Conservation (phyloP, 37 sponge, comb jelly and placozoan species). For the Halisarca cf. caerulea region DNA sequence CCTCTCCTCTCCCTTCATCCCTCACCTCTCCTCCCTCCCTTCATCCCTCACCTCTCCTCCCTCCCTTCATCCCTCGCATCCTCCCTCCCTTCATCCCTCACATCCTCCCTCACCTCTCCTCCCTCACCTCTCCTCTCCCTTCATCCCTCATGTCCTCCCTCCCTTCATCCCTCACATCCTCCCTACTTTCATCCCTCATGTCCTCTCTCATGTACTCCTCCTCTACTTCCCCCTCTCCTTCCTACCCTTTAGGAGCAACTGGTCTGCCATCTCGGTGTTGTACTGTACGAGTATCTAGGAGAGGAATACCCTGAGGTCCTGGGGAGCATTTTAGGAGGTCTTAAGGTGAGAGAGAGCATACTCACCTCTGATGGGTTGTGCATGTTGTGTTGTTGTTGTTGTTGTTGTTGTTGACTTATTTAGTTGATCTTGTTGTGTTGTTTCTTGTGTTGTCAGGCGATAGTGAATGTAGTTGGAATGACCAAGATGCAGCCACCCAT, state of each 20-base stretch:
- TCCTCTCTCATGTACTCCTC: background rate
- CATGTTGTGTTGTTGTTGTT: background rate
- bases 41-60: no score
- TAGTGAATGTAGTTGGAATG: conserved; percentile 99
- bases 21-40: no score
- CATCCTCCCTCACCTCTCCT: no score
- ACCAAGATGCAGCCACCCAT: conserved; percentile 99
- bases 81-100: no score
- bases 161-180: no score
- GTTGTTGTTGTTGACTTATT: no score
- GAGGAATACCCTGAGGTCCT: conserved; percentile 99
- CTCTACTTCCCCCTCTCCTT: no score
- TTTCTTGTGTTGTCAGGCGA: conserved; percentile 52
- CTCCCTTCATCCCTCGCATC: no score
- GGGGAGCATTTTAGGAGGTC: conserved; percentile 95
- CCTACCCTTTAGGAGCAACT: conserved; percentile 89
- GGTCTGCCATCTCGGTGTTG: conserved; percentile 94
- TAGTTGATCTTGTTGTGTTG: background rate
- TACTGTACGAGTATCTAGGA: conserved; percentile 97
- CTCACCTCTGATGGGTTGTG: background rate
- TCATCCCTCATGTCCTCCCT: no score
- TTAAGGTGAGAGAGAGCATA: conserved; percentile 55
- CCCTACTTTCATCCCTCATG: background rate
- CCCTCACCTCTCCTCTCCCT: no score
- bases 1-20: no score